Base-by-base conservation (phyloP, 2,797 vertebrate genomes). In the Petrocephalus schoutedeni region DNA sequence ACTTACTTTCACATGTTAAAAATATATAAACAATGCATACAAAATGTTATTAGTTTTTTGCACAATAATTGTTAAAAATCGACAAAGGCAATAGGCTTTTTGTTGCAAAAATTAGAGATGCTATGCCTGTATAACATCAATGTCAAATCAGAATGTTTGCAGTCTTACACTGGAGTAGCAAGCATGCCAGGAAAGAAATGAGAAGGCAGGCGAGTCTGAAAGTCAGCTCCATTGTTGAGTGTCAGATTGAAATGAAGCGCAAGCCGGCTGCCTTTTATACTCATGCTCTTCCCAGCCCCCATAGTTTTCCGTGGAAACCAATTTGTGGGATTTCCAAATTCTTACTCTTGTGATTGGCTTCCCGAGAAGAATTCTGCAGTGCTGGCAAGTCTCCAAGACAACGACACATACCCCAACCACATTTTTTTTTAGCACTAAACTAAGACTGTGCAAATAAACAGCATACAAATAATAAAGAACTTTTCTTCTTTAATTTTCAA, bases 291-390 rank as follows among this genome's bases (percentile, higher is more conserved):
- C 89, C 92, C 92, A 57, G 0, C 90, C 2, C 1, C 89, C 89
- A 86, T 57, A 88, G 28, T 56, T 88, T 87, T 95, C 95, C 94
- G 93, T 92, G 91, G 91, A 85, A 95, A 77, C 4, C 91, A 88
- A 80, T 21, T 86, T 41, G 53, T 89, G 92, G 91, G 92, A 91
- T 91, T 94, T 94, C 92, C 92, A 92, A 49, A 88, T 16, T 21
- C 16, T 49, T 85, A 51, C 36, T 36, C 49, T 51, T 9, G 12
- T 0, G 12, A 51, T 36, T 88, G 90, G 91, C 91, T 92, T 28
- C 1, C 7, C 0, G 6, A 9, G 10, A 57, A 28, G 9, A 67
- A 88, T n/a, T 2, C 19, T 16, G 32, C 0, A 36, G 71, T 8
- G 2, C 36, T 45, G 41, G 71, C 71, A 45, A 77, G 71, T 45